Evolutionary conservation across 1,140 invertebrate species (phyloP).

Genomic region (Leptopilina boulardi): DNA sequence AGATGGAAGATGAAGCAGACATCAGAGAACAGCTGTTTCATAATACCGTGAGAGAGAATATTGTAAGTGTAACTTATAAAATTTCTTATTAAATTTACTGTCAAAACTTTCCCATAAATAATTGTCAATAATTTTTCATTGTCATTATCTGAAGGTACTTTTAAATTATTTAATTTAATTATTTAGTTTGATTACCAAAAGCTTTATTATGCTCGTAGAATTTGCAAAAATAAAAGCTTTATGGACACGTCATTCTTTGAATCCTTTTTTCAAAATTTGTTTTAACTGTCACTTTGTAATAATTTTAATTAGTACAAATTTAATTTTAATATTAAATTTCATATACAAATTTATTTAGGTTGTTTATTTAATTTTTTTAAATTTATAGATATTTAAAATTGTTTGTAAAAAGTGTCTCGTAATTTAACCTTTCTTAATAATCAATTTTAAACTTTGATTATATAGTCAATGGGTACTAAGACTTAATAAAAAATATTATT

Average conservation of each 20-base stretch:
- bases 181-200: background rate
- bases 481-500: too few relatives aligned
- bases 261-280: background rate
- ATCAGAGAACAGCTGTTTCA: constrained; percentile 91
- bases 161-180: background rate
- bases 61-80: constrained; percentile 82
- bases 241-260: constrained; percentile 7
- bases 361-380: too few relatives aligned
- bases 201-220: background rate
- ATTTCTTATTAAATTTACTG: too few relatives aligned
- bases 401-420: too few relatives aligned
- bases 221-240: constrained; percentile 16
- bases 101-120: background rate
- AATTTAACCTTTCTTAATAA: too few relatives aligned
- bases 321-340: too few relatives aligned
- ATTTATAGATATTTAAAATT: too few relatives aligned
- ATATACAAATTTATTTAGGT: too few relatives aligned
- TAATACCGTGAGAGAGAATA: constrained; percentile 94
- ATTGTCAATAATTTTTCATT: background rate
- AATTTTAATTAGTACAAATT: too few relatives aligned
- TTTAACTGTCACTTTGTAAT: too few relatives aligned
- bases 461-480: too few relatives aligned
- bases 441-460: too few relatives aligned
- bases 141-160: background rate
- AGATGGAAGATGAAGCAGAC: constrained; percentile 83